These are phyloP conservation scores for Tinamus major DNA, from an alignment of 2,797 vertebrate genomes.

Conservation along the genomic window DNA sequence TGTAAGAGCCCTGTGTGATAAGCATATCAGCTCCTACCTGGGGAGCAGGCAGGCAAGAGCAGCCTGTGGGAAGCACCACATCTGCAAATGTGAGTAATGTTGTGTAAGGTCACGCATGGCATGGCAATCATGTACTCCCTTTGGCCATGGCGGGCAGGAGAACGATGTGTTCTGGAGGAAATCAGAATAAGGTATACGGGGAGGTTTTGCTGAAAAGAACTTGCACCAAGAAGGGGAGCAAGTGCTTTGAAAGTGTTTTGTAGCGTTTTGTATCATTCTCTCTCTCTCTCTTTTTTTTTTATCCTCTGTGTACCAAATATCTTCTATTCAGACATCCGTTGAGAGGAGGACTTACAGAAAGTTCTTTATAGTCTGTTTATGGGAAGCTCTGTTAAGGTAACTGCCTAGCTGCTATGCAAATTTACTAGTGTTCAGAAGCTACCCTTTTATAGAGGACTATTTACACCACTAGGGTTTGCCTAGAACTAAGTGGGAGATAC, in stretches of 20 bases:
- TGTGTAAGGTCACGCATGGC: background rate
- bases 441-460: background rate
- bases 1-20: background rate
- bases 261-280: background rate
- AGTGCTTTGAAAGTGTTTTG: background rate
- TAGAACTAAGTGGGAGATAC: background rate
- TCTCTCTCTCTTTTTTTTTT: background rate
- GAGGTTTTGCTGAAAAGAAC: background rate
- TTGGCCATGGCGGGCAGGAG: background rate
- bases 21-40: background rate
- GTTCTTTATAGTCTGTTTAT: background rate
- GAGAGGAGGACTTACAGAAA: background rate
- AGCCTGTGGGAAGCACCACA: background rate
- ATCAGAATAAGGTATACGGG: background rate
- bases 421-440: background rate
- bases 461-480: background rate
- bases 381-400: background rate
- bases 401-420: background rate
- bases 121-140: rapidly evolving
- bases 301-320: background rate
- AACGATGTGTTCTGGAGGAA: background rate
- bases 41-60: background rate
- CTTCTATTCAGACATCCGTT: background rate
- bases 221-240: background rate
- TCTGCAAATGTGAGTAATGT: background rate